These are phyloP conservation scores for Pachycephala philippinensis DNA, from an alignment of 2,113 vertebrate genomes.

Conservation along the genomic window DNA sequence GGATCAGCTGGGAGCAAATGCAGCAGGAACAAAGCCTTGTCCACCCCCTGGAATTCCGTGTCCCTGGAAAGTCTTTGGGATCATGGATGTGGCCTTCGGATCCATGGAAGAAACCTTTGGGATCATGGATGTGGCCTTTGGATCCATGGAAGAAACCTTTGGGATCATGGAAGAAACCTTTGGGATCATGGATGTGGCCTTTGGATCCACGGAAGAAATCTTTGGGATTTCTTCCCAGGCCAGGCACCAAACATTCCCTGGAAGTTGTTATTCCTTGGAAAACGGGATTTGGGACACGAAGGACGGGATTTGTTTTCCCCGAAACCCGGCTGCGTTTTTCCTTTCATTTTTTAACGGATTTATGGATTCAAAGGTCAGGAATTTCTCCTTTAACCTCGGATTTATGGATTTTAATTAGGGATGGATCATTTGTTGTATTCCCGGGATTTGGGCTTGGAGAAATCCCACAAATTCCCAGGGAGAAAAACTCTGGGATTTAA, in stretches of 20 bases:
- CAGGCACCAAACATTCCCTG: not conserved
- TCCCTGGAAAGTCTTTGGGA: not conserved
- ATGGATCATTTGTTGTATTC: not conserved
- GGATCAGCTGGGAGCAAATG: fast-evolving
- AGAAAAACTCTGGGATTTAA: not conserved
- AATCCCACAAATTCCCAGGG: not conserved
- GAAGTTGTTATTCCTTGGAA: not conserved
- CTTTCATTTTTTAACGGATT: not conserved
- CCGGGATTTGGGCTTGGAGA: not conserved
- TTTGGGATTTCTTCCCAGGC: no score
- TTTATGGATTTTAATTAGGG: not conserved
- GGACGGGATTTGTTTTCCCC: not conserved
- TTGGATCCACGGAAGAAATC: no score
- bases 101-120: no score
- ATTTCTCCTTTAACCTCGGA: not conserved
- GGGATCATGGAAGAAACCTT: no score
- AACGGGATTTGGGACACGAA: not conserved
- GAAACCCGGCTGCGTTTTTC: fast-evolving
- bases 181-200: no score
- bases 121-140: no score
- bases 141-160: no score
- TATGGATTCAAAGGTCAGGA: not conserved
- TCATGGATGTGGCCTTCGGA: no score
- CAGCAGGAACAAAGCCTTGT: not conserved
- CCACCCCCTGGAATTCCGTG: not conserved